Base-by-base conservation (phyloP, 2,797 vertebrate genomes). In the Siniperca undulata region DNA sequence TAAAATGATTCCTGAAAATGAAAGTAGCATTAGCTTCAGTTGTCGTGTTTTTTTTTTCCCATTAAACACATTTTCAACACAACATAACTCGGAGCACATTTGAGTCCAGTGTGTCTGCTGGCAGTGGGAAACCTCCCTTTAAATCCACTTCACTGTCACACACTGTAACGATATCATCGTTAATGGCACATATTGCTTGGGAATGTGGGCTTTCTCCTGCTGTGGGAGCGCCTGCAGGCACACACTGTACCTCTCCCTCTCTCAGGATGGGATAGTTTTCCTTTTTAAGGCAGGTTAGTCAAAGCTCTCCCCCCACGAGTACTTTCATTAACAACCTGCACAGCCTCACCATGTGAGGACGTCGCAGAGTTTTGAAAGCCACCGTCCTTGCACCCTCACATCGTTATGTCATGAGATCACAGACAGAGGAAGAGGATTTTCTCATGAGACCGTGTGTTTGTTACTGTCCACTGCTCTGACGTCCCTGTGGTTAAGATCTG, bases 241-340 rank as follows among this genome's bases (percentile, higher is more conserved):
- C 83, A 74, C 30, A n/a, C 40, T 66, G 76, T 20, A 12, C 77
- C 55, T 40, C 62, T 77, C 60, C 46, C 24, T 16, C 58, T 64
- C 59, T 34, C 55, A 22, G 74, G 81, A 70, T 22, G 85, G 83
- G 90, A 93, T 94, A 90, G 83, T 90, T 95, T 95, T 94, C 95
- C 95, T 95, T 96, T 94, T 95, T 90, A 93, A 93, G 95, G 91
- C 94, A 94, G 90, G 86, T 88, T 80, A 16, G 81, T 68, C 20
- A 38, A 73, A 86, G 82, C 85, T 62, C 72, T 20, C 46, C 73
- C 12, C n/a, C 72, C 20, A 19, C 13, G n/a, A 24, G 56, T 5
- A 36, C 73, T 17, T 78, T 71, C 80, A 74, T 74, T 52, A 72
- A 85, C 82, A 78, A 79, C 70, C 79, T 73, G 80, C 50, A 22